phyloP scores from a whole-genome alignment of 2,888 invertebrate species.

The Lumbricus terrestris region DNA sequence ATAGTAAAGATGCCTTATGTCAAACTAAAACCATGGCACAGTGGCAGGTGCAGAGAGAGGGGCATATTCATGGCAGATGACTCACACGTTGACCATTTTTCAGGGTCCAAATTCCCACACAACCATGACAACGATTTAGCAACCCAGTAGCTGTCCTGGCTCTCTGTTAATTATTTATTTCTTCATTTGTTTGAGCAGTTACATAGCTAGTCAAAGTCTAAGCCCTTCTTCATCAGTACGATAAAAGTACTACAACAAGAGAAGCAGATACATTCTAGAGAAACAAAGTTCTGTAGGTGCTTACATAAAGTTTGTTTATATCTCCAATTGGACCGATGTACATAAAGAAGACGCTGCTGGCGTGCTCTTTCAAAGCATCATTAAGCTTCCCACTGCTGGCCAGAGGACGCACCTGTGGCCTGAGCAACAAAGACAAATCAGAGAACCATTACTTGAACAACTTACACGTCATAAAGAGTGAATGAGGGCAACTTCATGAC shows the following conservation, averaged over 20 bases:
- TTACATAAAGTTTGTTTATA: not conserved
- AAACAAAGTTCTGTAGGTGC: not conserved
- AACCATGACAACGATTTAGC: not conserved
- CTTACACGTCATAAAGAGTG: not conserved
- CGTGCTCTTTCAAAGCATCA: constrained; percentile 71
- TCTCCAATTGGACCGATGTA: constrained; percentile 72
- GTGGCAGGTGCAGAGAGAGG: not conserved
- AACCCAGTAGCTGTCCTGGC: not conserved
- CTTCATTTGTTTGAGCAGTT: too few species aligned
- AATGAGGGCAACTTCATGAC: not conserved
- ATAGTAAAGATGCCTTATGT: not conserved
- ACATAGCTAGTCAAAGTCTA: too few species aligned
- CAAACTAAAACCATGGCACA: not conserved
- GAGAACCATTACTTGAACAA: not conserved
- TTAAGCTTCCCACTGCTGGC: constrained; percentile 76
- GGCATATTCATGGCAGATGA: not conserved
- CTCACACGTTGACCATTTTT: not conserved
- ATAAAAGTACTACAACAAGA: not conserved
- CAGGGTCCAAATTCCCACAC: not conserved
- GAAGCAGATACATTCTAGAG: not conserved
- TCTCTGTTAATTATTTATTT: too few species aligned
- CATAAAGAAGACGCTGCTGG: constrained; percentile 76
- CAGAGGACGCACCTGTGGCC: constrained; percentile 78
- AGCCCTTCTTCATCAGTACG: not conserved
- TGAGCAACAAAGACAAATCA: constrained; percentile 31